Evolutionary conservation across 2,797 vertebrate genomes (phyloP), one percentile per base, ranked within the genome.

Genomic region (Ateles fusciceps): DNA sequence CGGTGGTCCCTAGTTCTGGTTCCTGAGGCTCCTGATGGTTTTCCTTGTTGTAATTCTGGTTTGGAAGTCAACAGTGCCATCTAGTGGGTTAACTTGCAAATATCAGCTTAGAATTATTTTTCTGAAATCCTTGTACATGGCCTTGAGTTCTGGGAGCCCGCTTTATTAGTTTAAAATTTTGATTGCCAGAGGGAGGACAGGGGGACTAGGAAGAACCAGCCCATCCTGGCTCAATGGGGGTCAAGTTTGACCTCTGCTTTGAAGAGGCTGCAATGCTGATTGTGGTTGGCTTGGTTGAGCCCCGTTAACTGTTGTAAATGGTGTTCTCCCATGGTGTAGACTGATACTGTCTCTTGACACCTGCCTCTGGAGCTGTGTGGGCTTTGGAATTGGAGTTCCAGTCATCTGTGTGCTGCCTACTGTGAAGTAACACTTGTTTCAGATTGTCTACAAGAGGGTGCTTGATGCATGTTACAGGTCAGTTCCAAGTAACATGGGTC

Each of bases 11-110:
- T 39, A 10, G 4, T 48, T 92, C n/a, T 44, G 30, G 8, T 94
- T 80, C 59, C 9, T 7, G 22, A 74, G 44, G 52, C 5, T 0
- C 42, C 7, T 5, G 24, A 1, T 55, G 12, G 2, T 55, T 61
- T 74, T 64, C 9, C 52, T 24, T 11, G 4, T 55, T 76, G 21
- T 15, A 12, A 30, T 71, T 83, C 55, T 50, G 26, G 14, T 96
- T 96, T 22, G 30, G 92, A 93, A 78, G 83, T 48, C 91, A 13
- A 96, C 26, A 98, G 89, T 98, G 98, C 98, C 98, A 98, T 97
- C 99, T 98, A 91, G 98, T 98, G 98, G 98, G 12, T 48, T 89
- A 55, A 2, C 22, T 50, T 2, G 48, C 4, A 78, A 89, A 59
- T 75, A 46, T 5, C 91, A 17, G 19, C 24, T 84, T 52, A 24